A percentile compares a stretch with the other conserved stretches of the same genome.
Conservation (phyloP, 2,888 invertebrate genomes). For the Corythucha ciliata region DNA sequence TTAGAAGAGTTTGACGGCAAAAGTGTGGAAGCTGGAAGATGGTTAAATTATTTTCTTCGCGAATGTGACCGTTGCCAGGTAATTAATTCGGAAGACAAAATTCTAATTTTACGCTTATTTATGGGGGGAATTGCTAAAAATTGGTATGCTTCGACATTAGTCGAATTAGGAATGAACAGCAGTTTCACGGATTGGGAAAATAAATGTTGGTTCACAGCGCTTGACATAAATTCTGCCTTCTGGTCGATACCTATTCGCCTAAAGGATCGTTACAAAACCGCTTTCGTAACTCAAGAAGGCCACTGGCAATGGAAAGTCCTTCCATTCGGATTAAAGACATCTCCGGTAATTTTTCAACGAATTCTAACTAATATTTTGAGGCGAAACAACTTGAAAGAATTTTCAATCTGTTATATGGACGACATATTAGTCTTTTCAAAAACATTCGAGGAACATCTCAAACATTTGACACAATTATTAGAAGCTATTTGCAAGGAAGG, state of each 20-base stretch:
- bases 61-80: too few relatives aligned
- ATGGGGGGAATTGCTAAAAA: too few relatives aligned
- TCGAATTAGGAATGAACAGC: too few relatives aligned
- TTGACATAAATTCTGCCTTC: too few relatives aligned
- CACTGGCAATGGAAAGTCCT: constrained; percentile 7
- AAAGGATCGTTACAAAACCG: constrained; percentile 10
- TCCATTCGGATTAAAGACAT: neutral
- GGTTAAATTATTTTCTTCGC: too few relatives aligned
- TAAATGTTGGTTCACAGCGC: too few relatives aligned
- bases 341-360: constrained; percentile 5
- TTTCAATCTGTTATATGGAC: constrained; percentile 17
- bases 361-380: constrained; percentile 1
- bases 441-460: constrained; percentile 5
- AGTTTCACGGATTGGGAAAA: too few relatives aligned
- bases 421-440: constrained; percentile 9
- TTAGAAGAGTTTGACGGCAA: too few relatives aligned
- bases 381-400: constrained; percentile 9
- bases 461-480: constrained; percentile 1
- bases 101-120: too few relatives aligned
- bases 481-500: constrained; percentile 4
- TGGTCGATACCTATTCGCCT: constrained; percentile 11
- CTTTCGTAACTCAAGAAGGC: constrained; percentile 5
- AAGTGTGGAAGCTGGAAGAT: too few relatives aligned
- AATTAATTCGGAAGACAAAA: too few relatives aligned
- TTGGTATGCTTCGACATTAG: too few relatives aligned